Evolutionary conservation across 2,113 vertebrate genomes (phyloP).

Genomic region (Numenius arquata): DNA sequence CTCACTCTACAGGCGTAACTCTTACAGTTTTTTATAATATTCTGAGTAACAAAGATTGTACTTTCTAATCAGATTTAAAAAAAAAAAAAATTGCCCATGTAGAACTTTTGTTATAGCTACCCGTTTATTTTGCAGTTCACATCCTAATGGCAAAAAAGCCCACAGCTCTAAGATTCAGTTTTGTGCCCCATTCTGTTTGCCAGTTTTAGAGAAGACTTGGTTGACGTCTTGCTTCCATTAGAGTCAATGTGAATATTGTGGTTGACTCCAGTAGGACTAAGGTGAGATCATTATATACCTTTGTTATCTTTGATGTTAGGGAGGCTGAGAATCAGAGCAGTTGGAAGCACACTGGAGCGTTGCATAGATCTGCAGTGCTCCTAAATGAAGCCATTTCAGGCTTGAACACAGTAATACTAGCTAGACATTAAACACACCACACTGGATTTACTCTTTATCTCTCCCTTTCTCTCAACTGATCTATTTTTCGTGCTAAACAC

Average conservation of each 20-base stretch:
- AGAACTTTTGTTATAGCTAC: not conserved
- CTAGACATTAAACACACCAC: not conserved
- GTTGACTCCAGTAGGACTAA: not conserved
- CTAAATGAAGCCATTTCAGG: not conserved
- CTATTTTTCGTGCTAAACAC: slow-evolving; percentile 21
- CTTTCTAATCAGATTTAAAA: not conserved
- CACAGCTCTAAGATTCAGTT: not conserved
- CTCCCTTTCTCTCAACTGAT: slow-evolving; percentile 7
- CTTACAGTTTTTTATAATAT: not conserved
- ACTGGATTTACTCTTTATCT: slow-evolving; percentile 22
- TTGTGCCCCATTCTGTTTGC: not conserved
- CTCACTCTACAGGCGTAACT: not conserved
- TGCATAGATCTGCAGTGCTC: not conserved
- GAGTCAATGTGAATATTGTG: not conserved
- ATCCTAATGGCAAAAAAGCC: not conserved
- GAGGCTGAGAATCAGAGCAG: not conserved
- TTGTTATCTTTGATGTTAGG: not conserved
- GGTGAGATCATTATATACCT: not conserved
- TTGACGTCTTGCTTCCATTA: not conserved
- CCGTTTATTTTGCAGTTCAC: not conserved
- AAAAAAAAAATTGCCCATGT: not conserved
- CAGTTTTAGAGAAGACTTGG: not conserved
- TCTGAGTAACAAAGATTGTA: not conserved
- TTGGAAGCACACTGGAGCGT: not conserved
- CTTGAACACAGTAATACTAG: not conserved